A percentile compares a stretch with the other conserved stretches of the same genome.
Evolutionary conservation across 2,113 vertebrate species (phyloP).

Genomic region (Paedocypris sp.): DNA sequence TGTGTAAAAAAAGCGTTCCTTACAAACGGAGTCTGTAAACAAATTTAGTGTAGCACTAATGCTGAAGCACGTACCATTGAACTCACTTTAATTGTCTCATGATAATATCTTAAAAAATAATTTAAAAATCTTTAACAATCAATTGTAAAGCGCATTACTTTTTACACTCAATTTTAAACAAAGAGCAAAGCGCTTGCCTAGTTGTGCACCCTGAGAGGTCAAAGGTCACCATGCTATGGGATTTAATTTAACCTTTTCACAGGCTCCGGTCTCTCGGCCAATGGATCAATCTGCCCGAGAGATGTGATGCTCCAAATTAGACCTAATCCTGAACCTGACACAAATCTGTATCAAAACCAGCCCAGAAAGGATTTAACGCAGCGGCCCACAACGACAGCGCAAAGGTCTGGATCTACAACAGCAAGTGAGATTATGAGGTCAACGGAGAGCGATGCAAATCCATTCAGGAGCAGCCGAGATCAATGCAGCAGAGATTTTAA

Average conservation of each 20-base stretch:
- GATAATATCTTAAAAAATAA: too few relatives aligned
- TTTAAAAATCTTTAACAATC: too few relatives aligned
- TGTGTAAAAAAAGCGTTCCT: too few relatives aligned
- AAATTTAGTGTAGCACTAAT: too few relatives aligned
- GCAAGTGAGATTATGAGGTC: constrained; percentile 12
- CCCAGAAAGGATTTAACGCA: neutral
- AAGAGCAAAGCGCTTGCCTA: too few relatives aligned
- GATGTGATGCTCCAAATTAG: neutral
- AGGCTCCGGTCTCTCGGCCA: constrained; percentile 9
- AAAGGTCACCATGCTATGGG: constrained; percentile 15
- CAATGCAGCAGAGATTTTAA: constrained; percentile 26
- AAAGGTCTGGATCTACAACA: neutral
- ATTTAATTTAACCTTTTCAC: constrained; percentile 28
- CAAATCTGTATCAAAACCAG: neutral
- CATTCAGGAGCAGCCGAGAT: constrained; percentile 13
- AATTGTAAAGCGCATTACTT: too few relatives aligned
- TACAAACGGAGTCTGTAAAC: too few relatives aligned
- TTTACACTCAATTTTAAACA: too few relatives aligned
- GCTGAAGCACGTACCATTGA: too few relatives aligned
- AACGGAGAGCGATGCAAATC: neutral
- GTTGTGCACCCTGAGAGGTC: too few relatives aligned
- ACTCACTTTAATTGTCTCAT: too few relatives aligned
- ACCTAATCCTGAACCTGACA: constrained; percentile 1
- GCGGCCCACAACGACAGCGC: constrained; percentile 5
- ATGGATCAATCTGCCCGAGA: neutral